These are phyloP conservation scores for Bombus impatiens DNA, from an alignment of 1,140 invertebrate species.

Conservation along the genomic window DNA sequence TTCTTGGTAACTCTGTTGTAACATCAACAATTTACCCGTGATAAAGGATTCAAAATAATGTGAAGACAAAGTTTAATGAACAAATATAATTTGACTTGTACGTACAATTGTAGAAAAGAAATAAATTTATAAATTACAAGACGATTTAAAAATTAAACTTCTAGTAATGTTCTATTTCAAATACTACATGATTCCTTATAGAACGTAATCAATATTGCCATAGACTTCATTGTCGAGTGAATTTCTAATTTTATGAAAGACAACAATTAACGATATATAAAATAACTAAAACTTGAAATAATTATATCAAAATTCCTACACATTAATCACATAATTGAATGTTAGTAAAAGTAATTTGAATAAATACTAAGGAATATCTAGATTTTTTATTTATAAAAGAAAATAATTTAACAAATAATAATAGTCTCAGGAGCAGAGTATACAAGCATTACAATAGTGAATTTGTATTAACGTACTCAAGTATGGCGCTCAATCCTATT, in stretches of 20 bases:
- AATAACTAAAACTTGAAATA: not conserved
- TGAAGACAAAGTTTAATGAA: not conserved
- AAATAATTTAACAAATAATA: not conserved
- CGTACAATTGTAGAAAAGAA: not conserved
- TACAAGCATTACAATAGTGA: not conserved
- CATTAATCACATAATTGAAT: not conserved
- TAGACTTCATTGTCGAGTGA: not conserved
- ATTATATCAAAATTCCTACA: not conserved
- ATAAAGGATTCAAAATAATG: not conserved
- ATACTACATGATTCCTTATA: not conserved
- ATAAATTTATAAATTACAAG: too few relatives aligned
- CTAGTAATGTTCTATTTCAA: not conserved
- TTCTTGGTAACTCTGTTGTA: not conserved
- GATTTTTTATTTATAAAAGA: too few relatives aligned
- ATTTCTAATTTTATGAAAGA: not conserved
- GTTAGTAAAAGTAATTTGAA: not conserved
- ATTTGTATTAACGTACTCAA: conserved; percentile 28
- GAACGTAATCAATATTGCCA: not conserved
- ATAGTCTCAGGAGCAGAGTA: not conserved
- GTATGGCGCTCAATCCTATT: conserved; percentile 52
- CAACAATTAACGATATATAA: not conserved
- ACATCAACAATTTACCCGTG: not conserved
- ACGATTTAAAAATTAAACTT: not conserved
- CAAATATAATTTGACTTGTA: not conserved
- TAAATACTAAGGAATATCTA: not conserved